Evolutionary conservation across 1,140 invertebrate genomes (phyloP).

Genomic region (Tachypleus tridentatus): DNA sequence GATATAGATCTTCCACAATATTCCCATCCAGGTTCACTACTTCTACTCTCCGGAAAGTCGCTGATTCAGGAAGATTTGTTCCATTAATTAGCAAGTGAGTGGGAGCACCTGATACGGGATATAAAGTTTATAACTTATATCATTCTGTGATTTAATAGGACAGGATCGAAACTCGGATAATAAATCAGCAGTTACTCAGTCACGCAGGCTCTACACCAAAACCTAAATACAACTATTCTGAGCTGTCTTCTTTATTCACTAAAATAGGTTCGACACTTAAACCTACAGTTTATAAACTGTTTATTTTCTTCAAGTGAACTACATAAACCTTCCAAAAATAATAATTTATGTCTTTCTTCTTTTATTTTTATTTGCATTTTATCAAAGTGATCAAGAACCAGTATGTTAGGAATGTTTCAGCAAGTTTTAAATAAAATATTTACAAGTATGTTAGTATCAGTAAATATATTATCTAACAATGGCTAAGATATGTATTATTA

Average conservation of each 20-base stretch:
- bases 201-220: too few species aligned
- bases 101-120: slow-evolving; percentile 31
- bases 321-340: not conserved
- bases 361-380: not conserved
- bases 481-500: too few species aligned
- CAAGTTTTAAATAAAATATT: too few species aligned
- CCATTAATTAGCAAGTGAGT: slow-evolving; percentile 41
- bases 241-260: not conserved
- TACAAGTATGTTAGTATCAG: too few species aligned
- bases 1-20: slow-evolving; percentile 32
- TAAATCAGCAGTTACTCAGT: too few species aligned
- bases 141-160: too few species aligned
- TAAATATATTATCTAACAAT: too few species aligned
- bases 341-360: not conserved
- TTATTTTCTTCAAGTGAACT: not conserved
- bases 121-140: too few species aligned
- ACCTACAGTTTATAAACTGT: not conserved
- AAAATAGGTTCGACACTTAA: not conserved
- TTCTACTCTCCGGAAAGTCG: slow-evolving; percentile 35
- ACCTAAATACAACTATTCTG: too few species aligned
- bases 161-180: too few species aligned
- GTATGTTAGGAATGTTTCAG: too few species aligned
- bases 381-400: too few species aligned
- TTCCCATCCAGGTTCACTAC: slow-evolving; percentile 40
- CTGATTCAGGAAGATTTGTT: slow-evolving; percentile 32